A percentile compares a stretch with the other conserved stretches of the same genome.
Conservation (phyloP, 2,797 vertebrate species). For the Labroides dimidiatus region DNA sequence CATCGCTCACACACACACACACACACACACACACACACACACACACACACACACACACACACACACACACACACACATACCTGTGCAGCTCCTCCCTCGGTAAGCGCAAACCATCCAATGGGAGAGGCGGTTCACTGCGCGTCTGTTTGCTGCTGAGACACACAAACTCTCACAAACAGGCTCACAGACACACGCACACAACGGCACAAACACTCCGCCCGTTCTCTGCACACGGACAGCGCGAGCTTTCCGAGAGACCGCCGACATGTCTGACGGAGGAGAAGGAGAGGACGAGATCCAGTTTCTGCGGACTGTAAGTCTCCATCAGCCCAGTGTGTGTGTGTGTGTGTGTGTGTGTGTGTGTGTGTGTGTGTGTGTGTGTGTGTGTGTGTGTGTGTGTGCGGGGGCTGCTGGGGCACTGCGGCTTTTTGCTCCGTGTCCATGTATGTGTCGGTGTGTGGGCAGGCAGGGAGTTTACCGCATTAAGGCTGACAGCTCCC, state of each 20-base stretch:
- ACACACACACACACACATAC: conserved; percentile 27
- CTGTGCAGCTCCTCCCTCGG: conserved; percentile 66
- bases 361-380: neutral
- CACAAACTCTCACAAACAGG: neutral
- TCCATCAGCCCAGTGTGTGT: too few species aligned
- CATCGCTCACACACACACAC: neutral
- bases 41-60: neutral
- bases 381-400: neutral
- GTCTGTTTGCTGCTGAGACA: neutral
- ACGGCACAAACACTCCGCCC: conserved; percentile 10
- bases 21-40: neutral
- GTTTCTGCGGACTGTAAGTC: conserved; percentile 86
- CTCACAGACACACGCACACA: neutral
- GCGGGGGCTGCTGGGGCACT: conserved; percentile 10
- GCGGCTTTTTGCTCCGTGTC: conserved; percentile 25
- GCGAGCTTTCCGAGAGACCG: conserved; percentile 51
- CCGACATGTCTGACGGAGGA: conserved; percentile 83
- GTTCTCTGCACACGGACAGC: conserved; percentile 21
- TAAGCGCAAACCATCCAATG: conserved; percentile 60
- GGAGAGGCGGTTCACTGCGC: conserved; percentile 15
- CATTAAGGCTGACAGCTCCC: conserved; percentile 64
- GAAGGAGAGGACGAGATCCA: conserved; percentile 87
- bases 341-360: too few species aligned
- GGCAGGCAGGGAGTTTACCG: conserved; percentile 69
- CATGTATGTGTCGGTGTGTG: neutral